These are phyloP conservation scores for Siniperca obscura DNA, from an alignment of 2,797 vertebrate genomes.

Conservation along the genomic window DNA sequence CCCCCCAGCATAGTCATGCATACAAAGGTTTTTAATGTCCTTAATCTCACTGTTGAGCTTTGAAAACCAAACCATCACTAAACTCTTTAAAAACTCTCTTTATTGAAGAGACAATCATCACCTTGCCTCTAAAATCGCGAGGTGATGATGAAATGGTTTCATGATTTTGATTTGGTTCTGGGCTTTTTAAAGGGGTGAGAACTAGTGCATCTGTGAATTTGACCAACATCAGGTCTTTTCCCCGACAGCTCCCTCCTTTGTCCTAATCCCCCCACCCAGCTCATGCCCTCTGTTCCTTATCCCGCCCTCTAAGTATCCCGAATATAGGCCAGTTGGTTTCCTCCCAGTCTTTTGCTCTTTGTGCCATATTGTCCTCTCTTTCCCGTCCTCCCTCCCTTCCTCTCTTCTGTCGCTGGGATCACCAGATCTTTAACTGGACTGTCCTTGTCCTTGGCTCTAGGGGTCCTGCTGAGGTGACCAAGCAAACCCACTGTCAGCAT, in stretches of 20 bases:
- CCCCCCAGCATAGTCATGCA: constrained; percentile 45
- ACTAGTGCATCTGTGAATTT: constrained; percentile 19
- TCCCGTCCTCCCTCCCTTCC: constrained; percentile 71
- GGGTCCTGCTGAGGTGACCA: constrained; percentile 83
- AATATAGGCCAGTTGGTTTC: constrained; percentile 60
- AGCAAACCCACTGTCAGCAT: constrained; percentile 80
- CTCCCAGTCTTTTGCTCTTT: constrained; percentile 45
- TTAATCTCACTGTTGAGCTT: constrained; percentile 65
- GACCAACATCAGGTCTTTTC: constrained; percentile 27
- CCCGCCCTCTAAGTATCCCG: constrained; percentile 31
- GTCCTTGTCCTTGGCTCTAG: constrained; percentile 76
- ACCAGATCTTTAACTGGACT: constrained; percentile 88
- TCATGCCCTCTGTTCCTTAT: constrained; percentile 81
- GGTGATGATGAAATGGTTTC: constrained; percentile 32
- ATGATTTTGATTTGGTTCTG: constrained; percentile 12
- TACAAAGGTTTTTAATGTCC: constrained; percentile 68
- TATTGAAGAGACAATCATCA: constrained; percentile 36
- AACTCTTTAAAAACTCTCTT: not conserved
- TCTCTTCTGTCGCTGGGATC: constrained; percentile 87
- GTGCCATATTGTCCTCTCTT: constrained; percentile 53
- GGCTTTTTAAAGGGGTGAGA: not conserved
- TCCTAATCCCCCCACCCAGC: constrained; percentile 61
- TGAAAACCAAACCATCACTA: constrained; percentile 60
- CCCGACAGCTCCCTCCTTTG: constrained; percentile 35
- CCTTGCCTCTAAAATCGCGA: constrained; percentile 30